Evolutionary conservation across 2,797 vertebrate species (phyloP).

Genomic region (Mormyrus proboscirostris): DNA sequence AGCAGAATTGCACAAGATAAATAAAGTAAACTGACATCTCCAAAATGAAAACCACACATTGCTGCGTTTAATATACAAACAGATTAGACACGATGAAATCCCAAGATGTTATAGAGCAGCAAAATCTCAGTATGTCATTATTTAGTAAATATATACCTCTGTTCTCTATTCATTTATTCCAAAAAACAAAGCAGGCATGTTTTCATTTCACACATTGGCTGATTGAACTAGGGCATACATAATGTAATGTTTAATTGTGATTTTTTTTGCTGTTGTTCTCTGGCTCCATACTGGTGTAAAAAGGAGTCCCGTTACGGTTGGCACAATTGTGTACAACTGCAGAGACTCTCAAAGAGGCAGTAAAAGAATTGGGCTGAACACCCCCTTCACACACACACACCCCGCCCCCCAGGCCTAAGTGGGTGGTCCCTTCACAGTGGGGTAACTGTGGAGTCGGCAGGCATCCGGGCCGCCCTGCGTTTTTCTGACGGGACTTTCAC

Average conservation of each 20-base stretch:
- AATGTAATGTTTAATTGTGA: conserved; percentile 3
- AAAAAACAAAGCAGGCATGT: not conserved
- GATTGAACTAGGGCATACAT: not conserved
- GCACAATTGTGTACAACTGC: conserved; percentile 60
- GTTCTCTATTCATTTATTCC: not conserved
- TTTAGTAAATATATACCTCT: not conserved
- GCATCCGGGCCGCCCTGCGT: conserved; percentile 62
- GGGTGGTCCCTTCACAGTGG: conserved; percentile 75
- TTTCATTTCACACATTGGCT: not conserved
- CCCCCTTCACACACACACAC: conserved; percentile 54
- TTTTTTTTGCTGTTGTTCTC: conserved; percentile 7
- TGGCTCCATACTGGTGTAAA: conserved; percentile 39
- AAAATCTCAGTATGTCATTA: not conserved
- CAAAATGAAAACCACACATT: not conserved
- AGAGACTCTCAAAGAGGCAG: conserved; percentile 59
- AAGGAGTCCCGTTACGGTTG: conserved; percentile 45
- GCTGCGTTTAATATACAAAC: not conserved
- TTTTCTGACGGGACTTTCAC: conserved; percentile 67
- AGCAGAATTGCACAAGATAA: not conserved
- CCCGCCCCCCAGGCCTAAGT: conserved; percentile 71
- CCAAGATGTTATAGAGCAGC: not conserved
- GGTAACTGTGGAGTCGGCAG: conserved; percentile 70
- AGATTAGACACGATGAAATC: not conserved
- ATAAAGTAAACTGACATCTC: not conserved
- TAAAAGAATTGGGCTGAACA: conserved; percentile 65